phyloP scores from a whole-genome alignment of 2,113 vertebrate species.

The Phoenicopterus ruber region DNA sequence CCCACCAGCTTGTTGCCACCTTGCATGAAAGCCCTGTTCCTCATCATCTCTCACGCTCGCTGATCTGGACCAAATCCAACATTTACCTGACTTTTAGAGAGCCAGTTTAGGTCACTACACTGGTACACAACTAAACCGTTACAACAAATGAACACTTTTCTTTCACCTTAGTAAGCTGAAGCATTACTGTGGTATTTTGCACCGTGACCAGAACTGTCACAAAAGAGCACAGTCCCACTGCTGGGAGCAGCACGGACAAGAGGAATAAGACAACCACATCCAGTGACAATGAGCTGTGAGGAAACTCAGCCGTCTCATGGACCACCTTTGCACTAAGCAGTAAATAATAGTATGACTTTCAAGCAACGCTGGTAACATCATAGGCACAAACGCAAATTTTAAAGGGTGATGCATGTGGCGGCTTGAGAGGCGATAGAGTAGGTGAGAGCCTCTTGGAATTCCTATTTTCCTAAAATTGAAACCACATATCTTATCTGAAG shows the following conservation, averaged over 20 bases:
- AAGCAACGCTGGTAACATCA: neutral
- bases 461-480: neutral
- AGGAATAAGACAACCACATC: neutral
- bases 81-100: neutral
- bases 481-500: neutral
- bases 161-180: neutral
- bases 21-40: neutral
- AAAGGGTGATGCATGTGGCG: neutral
- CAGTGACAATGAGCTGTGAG: neutral
- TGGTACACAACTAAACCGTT: neutral
- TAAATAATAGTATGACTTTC: neutral
- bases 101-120: neutral
- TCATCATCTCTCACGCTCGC: neutral
- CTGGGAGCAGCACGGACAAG: neutral
- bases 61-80: neutral
- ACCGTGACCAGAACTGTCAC: neutral
- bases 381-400: neutral
- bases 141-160: neutral
- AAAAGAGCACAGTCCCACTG: neutral
- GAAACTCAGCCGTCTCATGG: neutral
- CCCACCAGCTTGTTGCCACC: neutral
- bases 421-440: neutral
- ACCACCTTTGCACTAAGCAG: neutral
- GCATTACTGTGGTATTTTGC: neutral
- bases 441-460: neutral